Conservation (phyloP, 2,797 vertebrate species). For the Gymnothorax javanicus region DNA sequence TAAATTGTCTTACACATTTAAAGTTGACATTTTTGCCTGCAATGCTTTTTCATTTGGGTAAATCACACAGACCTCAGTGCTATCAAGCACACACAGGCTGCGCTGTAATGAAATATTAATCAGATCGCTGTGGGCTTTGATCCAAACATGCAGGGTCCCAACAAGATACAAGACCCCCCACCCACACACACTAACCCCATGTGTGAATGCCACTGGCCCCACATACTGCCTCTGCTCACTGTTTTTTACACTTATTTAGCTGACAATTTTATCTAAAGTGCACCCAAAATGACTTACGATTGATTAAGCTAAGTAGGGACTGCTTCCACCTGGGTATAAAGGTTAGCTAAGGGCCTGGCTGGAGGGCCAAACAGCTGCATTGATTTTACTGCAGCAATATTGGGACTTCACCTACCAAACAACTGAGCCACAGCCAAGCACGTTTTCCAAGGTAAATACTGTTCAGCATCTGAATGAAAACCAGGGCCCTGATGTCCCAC, state of each 20-base stretch:
- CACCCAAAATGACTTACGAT: too few species aligned
- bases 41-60: not conserved
- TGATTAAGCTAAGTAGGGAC: too few species aligned
- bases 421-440: too few species aligned
- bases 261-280: too few species aligned
- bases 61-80: not conserved
- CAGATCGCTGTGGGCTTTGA: constrained; percentile 20
- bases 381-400: too few species aligned
- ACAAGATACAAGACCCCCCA: constrained; percentile 32
- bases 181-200: too few species aligned
- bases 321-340: too few species aligned
- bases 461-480: not conserved
- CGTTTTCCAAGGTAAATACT: not conserved
- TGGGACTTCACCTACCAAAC: too few species aligned
- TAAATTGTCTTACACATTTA: not conserved
- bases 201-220: not conserved
- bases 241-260: not conserved
- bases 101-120: constrained; percentile 39
- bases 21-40: not conserved
- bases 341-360: too few species aligned
- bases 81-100: not conserved
- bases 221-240: not conserved
- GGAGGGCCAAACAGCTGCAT: too few species aligned
- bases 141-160: constrained; percentile 20
- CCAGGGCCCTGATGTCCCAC: not conserved